Conservation (phyloP, 1,140 invertebrate genomes). For the Drosophila miranda region DNA sequence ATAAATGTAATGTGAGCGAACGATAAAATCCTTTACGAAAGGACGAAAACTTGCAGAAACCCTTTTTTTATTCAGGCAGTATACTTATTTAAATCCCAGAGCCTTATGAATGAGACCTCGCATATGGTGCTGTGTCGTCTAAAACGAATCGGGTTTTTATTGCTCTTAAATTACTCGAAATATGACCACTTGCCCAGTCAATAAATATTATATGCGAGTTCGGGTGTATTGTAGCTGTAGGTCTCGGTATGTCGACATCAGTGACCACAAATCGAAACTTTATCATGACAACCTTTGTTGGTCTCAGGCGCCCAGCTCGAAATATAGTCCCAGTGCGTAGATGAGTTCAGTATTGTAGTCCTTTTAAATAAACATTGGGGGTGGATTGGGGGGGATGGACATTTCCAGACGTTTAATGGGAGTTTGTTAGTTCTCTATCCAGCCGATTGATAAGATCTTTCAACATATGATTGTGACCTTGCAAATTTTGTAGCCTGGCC, state of each 20-base stretch:
- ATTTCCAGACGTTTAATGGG: no score
- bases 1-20: neutral
- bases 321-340: constrained; percentile 38
- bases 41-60: no score
- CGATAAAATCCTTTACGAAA: no score
- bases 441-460: no score
- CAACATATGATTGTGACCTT: no score
- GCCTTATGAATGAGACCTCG: neutral
- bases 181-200: constrained; percentile 61
- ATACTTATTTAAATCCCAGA: neutral
- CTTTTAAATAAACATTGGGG: neutral
- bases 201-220: constrained; percentile 60
- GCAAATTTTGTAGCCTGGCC: no score
- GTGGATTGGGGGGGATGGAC: neutral
- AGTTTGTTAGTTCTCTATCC: no score
- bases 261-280: constrained; percentile 6
- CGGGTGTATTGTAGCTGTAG: neutral
- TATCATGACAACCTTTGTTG: no score
- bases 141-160: constrained; percentile 30
- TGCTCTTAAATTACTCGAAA: constrained; percentile 60
- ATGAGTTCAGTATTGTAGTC: neutral
- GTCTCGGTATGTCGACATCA: neutral
- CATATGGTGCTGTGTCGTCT: constrained; percentile 19
- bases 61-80: no score
- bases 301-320: constrained; percentile 1